A percentile compares a stretch with the other conserved stretches of the same genome.
Evolutionary conservation across 2,113 vertebrate species (phyloP).

Genomic region (Microtus montanus): DNA sequence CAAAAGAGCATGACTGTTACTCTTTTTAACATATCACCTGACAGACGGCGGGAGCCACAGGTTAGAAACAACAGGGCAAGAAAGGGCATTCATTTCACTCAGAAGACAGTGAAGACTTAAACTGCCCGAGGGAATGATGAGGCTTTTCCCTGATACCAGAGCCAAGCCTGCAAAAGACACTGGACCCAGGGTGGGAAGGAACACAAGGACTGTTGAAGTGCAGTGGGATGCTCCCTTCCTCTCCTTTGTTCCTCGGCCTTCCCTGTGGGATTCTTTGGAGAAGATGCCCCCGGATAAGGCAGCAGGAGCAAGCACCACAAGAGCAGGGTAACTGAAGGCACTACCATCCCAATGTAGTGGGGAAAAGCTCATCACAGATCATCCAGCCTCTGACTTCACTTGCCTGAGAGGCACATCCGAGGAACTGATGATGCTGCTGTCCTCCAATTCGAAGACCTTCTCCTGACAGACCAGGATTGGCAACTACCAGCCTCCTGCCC

Average conservation of each 20-base stretch:
- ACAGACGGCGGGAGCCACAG: background rate
- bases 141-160: background rate
- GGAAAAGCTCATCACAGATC: background rate
- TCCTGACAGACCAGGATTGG: background rate
- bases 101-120: background rate
- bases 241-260: background rate
- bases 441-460: background rate
- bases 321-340: background rate
- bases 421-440: background rate
- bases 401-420: background rate
- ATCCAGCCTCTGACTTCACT: background rate
- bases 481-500: background rate
- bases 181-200: background rate
- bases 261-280: background rate
- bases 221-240: background rate
- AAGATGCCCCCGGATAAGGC: background rate
- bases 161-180: background rate
- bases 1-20: background rate
- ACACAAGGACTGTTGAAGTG: background rate
- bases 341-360: background rate
- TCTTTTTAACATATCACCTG: slow-evolving; percentile 1
- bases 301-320: background rate
- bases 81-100: background rate
- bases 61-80: background rate
- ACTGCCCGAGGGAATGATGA: background rate